Evolutionary conservation across 2,113 vertebrate species (phyloP).

Genomic region (Talpa occidentalis): DNA sequence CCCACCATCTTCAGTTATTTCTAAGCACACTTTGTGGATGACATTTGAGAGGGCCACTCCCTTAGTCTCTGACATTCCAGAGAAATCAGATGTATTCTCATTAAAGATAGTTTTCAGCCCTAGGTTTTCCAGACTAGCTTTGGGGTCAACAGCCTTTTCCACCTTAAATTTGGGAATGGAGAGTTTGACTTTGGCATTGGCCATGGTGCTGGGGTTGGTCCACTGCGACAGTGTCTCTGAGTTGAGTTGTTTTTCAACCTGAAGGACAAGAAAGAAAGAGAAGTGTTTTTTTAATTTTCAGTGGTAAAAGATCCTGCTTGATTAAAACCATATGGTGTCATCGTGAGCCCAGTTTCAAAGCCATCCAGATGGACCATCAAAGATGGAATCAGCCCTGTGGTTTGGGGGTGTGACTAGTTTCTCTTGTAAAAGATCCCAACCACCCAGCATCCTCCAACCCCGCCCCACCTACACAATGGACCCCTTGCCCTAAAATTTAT

Average conservation of each 20-base stretch:
- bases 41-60: constrained; percentile 86
- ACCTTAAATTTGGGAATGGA: constrained; percentile 89
- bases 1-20: constrained; percentile 87
- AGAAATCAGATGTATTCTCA: constrained; percentile 86
- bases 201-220: constrained; percentile 90
- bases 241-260: constrained; percentile 88
- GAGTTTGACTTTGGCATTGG: constrained; percentile 89
- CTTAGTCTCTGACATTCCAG: constrained; percentile 88
- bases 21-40: constrained; percentile 86
- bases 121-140: constrained; percentile 85
- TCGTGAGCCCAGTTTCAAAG: not conserved
- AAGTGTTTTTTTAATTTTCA: not conserved
- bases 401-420: not conserved
- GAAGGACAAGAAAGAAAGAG: constrained; percentile 53
- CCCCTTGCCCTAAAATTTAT: not conserved
- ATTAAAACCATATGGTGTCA: not conserved
- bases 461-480: too few relatives aligned
- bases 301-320: not conserved
- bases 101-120: constrained; percentile 87
- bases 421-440: not conserved
- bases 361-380: not conserved
- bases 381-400: not conserved
- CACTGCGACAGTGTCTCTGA: constrained; percentile 84
- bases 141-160: constrained; percentile 84
- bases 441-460: not conserved